Evolutionary conservation across 1,140 invertebrate species (phyloP), one percentile per base, ranked within the genome.

Genomic region (Halyomorpha halys): DNA sequence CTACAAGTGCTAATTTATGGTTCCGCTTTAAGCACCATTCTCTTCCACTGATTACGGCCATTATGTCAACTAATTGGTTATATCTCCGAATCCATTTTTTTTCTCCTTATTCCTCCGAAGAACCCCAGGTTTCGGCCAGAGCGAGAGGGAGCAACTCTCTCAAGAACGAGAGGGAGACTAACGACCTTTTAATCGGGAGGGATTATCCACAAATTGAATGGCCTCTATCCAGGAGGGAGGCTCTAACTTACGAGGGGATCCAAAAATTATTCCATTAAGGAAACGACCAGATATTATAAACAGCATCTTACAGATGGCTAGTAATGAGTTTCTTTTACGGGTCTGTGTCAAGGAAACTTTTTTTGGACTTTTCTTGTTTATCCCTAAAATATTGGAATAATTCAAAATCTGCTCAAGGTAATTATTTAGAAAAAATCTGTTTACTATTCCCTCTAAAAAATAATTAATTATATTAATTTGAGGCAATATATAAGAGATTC

Each of bases 1-100:
- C 63, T 65, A 65, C 63, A 65, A 65, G 63, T 65, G 63, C 63
- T 60, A 65, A 65, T 65, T 65, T 65, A 65, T 65, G 25, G 63
- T 18, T 3, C 11, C 51, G 4, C 62, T 63, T 63, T 53, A 53
- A 56, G 53, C 44, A 34, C 47, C 62, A 30, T 15, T 18, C 47
- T 21, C 62, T 51, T 30, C 11, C 45, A n/a, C 34, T 49, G 62
- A 63, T 63, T 63, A 63, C 62, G 19, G 23, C 27, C 62, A 63
- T 61, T 61, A 61, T 45, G 60, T 47, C 21, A 53, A 64, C 54
- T 65, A 65, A 65, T 65, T 65, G 63, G 21, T 56, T 56, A 56
- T 56, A 56, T 56, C 53, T 56, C 4, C 23, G 53, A 25, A 56
- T 56, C 53, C 53, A 56, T 56, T 23, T 56, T 53, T 53, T 56